A percentile compares a stretch with the other conserved stretches of the same genome.
Conservation (phyloP, 2,797 vertebrate genomes). For the Hipposideros larvatus region DNA sequence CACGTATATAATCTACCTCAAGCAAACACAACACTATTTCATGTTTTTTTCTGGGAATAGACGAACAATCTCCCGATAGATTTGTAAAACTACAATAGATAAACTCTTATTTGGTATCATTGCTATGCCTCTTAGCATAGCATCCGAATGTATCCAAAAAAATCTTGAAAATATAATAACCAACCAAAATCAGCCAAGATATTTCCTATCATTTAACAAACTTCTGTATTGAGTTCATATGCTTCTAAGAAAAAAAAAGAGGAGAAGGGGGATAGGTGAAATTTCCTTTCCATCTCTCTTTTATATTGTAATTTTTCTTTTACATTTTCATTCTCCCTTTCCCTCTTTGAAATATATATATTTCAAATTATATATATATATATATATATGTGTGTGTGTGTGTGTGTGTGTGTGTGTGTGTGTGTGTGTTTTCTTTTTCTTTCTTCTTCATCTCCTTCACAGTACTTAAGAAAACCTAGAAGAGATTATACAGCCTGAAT, state of each 20-base stretch:
- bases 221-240: neutral
- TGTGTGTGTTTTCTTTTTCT: neutral
- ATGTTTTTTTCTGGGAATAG: slow-evolving; percentile 38
- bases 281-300: neutral
- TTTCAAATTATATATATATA: no score
- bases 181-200: neutral
- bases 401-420: no score
- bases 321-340: neutral
- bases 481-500: neutral
- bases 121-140: neutral
- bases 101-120: neutral
- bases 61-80: neutral
- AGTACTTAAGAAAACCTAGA: neutral
- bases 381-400: no score
- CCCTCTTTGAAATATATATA: neutral
- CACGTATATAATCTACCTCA: neutral
- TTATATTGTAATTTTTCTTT: neutral
- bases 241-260: neutral
- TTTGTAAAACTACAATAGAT: slow-evolving; percentile 31
- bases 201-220: neutral
- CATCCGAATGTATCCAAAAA: slow-evolving; percentile 6
- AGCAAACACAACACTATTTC: neutral
- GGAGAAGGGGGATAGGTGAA: rapidly evolving
- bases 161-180: neutral
- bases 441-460: neutral